A percentile compares a stretch with the other conserved stretches of the same genome.
Evolutionary conservation across 2,113 vertebrate species (phyloP).

Genomic region (Corydoras sp.): DNA sequence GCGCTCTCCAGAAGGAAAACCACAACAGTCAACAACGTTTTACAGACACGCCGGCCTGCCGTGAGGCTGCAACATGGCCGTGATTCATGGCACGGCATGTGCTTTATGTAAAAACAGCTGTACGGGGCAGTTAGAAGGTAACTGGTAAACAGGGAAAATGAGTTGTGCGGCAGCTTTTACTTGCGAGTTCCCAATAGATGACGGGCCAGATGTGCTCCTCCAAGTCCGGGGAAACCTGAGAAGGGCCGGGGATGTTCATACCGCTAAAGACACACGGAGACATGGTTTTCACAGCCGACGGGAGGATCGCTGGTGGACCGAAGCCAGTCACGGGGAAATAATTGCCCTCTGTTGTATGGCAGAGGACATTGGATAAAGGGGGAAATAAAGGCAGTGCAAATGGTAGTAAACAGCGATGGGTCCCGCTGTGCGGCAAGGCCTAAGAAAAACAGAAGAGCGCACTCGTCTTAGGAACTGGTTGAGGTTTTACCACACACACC

Average conservation of each 20-base stretch:
- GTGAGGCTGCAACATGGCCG: constrained; percentile 12
- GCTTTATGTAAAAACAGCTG: constrained; percentile 10
- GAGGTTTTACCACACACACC: constrained; percentile 44
- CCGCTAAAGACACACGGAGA: constrained; percentile 10
- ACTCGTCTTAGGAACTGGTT: constrained; percentile 4
- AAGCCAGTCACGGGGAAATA: constrained; percentile 39
- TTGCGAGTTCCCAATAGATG: constrained; percentile 7
- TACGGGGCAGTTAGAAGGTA: constrained; percentile 1
- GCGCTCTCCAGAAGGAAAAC: constrained; percentile 24
- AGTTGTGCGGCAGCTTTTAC: constrained; percentile 1
- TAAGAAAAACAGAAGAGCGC: constrained; percentile 12
- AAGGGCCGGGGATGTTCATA: constrained; percentile 1
- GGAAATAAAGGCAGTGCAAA: too few species aligned
- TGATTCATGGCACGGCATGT: constrained; percentile 12
- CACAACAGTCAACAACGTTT: constrained; percentile 41
- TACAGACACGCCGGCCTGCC: constrained; percentile 48
- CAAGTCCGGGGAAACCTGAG: constrained; percentile 28
- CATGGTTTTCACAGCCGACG: not conserved
- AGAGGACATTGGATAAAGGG: not conserved
- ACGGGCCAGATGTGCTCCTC: constrained; percentile 22
- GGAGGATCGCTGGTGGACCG: constrained; percentile 29
- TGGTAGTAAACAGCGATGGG: too few species aligned
- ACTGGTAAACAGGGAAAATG: constrained; percentile 16
- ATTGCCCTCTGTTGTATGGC: constrained; percentile 29
- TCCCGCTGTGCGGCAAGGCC: too few species aligned